These are phyloP conservation scores for Nemurella pictetii DNA, from an alignment of 2,888 invertebrate species.

Conservation along the genomic window DNA sequence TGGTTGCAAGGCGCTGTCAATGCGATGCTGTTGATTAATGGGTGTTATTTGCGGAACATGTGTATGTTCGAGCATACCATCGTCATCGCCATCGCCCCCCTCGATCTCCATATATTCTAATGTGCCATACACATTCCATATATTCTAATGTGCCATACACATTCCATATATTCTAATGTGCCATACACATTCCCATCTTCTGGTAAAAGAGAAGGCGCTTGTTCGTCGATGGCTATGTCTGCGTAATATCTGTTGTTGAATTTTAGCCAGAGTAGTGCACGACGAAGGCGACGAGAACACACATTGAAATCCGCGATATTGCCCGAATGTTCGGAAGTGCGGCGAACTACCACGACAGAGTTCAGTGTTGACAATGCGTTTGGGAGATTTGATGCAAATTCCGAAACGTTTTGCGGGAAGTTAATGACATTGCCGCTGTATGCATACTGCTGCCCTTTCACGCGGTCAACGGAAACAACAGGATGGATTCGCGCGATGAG, in stretches of 20 bases:
- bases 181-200: constrained; percentile 1
- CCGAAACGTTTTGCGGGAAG: constrained; percentile 29
- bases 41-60: not conserved
- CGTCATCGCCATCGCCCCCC: not conserved
- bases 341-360: not conserved
- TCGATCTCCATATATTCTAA: not conserved
- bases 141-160: not conserved
- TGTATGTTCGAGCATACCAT: not conserved
- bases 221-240: not conserved
- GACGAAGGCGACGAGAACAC: not conserved
- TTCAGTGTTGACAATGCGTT: not conserved
- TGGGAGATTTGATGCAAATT: constrained; percentile 21
- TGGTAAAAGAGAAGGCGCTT: not conserved
- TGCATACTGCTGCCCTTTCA: constrained; percentile 36
- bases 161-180: not conserved
- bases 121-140: not conserved
- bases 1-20: not conserved
- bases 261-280: constrained; percentile 11
- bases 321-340: not conserved
- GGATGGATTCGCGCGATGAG: constrained; percentile 35
- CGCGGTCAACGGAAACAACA: constrained; percentile 24
- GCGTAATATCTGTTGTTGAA: constrained; percentile 10
- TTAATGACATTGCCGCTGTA: too few relatives aligned
- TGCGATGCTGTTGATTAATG: constrained; percentile 1
- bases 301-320: constrained; percentile 21